Base-by-base conservation (phyloP, 1,140 invertebrate genomes). In the Meteorus sp. region DNA sequence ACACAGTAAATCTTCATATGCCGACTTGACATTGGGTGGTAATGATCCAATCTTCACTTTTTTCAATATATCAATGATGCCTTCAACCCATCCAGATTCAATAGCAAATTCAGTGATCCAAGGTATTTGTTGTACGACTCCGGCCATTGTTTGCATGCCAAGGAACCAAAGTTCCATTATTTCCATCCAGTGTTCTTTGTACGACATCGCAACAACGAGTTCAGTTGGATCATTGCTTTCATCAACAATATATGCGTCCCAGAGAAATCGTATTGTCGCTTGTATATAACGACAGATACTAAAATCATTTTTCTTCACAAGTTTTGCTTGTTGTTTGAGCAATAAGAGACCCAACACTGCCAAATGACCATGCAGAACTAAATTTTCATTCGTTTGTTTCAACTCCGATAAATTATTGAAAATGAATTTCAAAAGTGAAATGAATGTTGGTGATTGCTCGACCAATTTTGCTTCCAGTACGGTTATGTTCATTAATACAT, bases 91-190 rank as follows among this genome's bases (percentile, higher is more conserved):
- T n/a, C 93, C 93, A 70, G 91, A 93, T 66, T 95, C 93, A 57
- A 94, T 86, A 0, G 90, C 88, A 78, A 95, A 96, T 67, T 94
- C 90, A 0, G 91, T 91, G 15, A 95, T 86, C 93, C 93, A 95
- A 1, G 92, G 91, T 44, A 94, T 85, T 43, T 88, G 82, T 2
- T 88, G 83, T 6, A 95, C 75, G 0, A 95, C 87, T 3, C 86
- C 85, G 63, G 89, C 88, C 78, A 95, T 87, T 9, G 92, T 94
- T 77, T 95, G 93, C 91, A 95, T 94, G 9, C 93, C 93, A 17
- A 96, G 79, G 77, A 94, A 95, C 94, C 94, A 96, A 1, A 95
- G 79, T 74, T 95, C 94, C 76, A 88, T 91, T 13, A 95, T 83
- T 67, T 95, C 92, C 74, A 88, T 86, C 94, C 93, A 96, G 59